Base-by-base conservation (phyloP, 2,113 vertebrate species). In the Reinhardtius hippoglossoides region DNA sequence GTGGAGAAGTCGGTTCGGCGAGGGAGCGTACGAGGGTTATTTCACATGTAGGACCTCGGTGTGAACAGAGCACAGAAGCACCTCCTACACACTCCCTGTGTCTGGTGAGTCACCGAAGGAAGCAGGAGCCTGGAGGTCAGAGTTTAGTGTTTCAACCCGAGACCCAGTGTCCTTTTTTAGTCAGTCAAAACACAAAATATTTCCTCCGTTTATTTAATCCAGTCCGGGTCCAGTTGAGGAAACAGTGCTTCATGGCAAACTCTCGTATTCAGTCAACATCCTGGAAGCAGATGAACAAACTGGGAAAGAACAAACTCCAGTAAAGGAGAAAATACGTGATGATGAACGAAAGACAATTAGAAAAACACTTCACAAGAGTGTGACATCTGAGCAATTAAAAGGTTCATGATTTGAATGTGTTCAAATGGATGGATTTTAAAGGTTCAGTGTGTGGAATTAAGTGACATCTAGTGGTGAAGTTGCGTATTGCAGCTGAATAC, bases 21-120 rank as follows among this genome's bases (percentile, higher is more conserved):
- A 76, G 73, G 81, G 77, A 77, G 85, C 63, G 21, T 57, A 87
- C 60, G 55, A 69, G 46, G 71, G 66, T 85, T 76, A 75, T 82
- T 88, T 91, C 84, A 85, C 85, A 82, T 65, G 46, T 66, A 87
- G 79, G 75, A 89, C 65, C 76, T 88, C 71, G 6, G 57, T 83
- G 65, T 83, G 70, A 83, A 81, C 69, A 67, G 59, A 81, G 62
- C 55, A 81, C 64, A 82, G 67, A 74, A 6, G 6, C 31, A 31
- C 31, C 1, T 31, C 6, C 69, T 9, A 71, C 77, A 77, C 74
- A 83, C 59, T 62, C 69, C 71, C 82, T 74, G 66, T 72, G 62
- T 79, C 69, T 81, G 21, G 14, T 62, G 67, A 23, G 63, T 75
- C 54, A 44, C 69, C 79, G 81, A 61, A 67, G 48, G 68, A 72